Evolutionary conservation across 2,888 invertebrate species (phyloP).

Genomic region (Drosophila mercatorum): DNA sequence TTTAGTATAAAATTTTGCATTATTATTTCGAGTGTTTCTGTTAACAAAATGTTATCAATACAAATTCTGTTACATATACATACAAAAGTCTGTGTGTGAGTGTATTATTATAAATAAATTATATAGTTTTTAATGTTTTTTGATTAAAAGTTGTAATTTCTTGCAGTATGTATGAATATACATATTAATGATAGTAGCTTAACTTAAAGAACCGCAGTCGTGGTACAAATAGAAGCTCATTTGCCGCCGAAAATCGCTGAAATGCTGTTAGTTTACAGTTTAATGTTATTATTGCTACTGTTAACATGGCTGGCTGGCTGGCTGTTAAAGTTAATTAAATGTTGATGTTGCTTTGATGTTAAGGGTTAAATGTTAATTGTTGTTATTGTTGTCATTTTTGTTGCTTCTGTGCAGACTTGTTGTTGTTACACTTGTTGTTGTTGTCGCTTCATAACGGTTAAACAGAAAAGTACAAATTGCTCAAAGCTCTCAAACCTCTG

Average conservation of each 20-base stretch:
- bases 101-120: constrained; percentile 49
- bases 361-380: constrained; percentile 38
- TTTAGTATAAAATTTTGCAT: constrained; percentile 35
- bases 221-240: constrained; percentile 54
- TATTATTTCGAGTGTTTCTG: constrained; percentile 30
- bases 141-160: constrained; percentile 58
- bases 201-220: constrained; percentile 71
- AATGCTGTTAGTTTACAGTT: constrained; percentile 70
- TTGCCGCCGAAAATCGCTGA: constrained; percentile 23
- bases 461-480: constrained; percentile 72
- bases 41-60: constrained; percentile 43
- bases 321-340: constrained; percentile 38
- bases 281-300: constrained; percentile 62
- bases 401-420: constrained; percentile 61
- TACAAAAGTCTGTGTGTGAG: constrained; percentile 37
- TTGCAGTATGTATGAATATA: constrained; percentile 39
- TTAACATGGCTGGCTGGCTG: constrained; percentile 36
- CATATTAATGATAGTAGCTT: constrained; percentile 50
- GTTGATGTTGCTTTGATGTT: constrained; percentile 39
- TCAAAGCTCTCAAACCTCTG: constrained; percentile 68
- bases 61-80: constrained; percentile 46
- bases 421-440: constrained; percentile 48
- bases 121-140: constrained; percentile 8
- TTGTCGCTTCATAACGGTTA: constrained; percentile 65
- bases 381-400: constrained; percentile 53